These are phyloP conservation scores for Oxyura jamaicensis DNA, from an alignment of 2,113 vertebrate species.

Conservation along the genomic window DNA sequence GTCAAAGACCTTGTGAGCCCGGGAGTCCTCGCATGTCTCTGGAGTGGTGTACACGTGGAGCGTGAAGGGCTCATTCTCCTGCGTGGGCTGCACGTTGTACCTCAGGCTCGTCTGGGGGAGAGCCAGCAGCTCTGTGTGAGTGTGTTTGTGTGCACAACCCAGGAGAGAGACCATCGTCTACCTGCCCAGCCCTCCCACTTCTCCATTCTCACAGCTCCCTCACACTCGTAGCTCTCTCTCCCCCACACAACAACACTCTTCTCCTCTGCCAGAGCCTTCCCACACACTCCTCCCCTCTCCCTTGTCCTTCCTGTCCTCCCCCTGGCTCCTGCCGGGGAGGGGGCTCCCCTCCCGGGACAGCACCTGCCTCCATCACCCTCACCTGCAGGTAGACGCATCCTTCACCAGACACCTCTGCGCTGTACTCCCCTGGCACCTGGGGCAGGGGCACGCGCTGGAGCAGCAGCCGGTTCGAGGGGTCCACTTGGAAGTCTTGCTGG, in stretches of 20 bases:
- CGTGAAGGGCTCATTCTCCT: conserved; percentile 17
- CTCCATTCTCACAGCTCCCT: background rate
- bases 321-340: background rate
- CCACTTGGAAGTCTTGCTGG: conserved; percentile 76
- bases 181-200: background rate
- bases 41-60: conserved; percentile 41
- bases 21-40: background rate
- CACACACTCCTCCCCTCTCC: background rate
- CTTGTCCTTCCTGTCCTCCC: background rate
- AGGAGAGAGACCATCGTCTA: background rate
- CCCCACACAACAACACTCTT: accelerated
- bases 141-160: accelerated
- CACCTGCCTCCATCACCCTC: background rate
- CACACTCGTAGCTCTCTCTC: background rate
- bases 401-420: conserved; percentile 57
- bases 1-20: conserved; percentile 55
- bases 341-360: background rate
- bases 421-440: conserved; percentile 75
- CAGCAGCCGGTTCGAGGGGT: conserved; percentile 81
- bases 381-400: conserved; percentile 83
- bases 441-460: conserved; percentile 80
- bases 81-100: conserved; percentile 71
- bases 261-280: background rate
- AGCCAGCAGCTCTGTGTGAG: background rate
- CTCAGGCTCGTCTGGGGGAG: conserved; percentile 70